phyloP scores from a whole-genome alignment of 2,888 invertebrate species.

The Drosophila macrothrix region DNA sequence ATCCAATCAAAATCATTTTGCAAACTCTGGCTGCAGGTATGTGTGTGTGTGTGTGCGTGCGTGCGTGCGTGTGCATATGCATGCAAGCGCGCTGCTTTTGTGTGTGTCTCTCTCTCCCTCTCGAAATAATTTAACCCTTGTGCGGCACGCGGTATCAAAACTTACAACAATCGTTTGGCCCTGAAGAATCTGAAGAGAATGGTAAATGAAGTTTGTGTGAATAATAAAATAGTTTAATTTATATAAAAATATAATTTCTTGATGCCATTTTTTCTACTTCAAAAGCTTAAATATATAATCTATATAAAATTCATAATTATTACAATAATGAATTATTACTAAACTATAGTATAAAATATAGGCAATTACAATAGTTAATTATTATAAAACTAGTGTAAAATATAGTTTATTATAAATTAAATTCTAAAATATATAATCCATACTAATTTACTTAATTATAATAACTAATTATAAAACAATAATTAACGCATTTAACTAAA shows the following conservation, averaged over 20 bases:
- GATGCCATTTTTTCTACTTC: neutral
- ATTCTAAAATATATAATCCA: neutral
- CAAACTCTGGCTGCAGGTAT: constrained; percentile 5
- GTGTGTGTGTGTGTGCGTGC: neutral
- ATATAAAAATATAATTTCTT: neutral
- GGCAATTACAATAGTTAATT: neutral
- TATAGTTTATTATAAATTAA: neutral
- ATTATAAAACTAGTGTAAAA: neutral
- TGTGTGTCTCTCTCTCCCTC: constrained; percentile 2
- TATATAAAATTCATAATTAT: neutral
- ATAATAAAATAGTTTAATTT: neutral
- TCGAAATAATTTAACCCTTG: constrained; percentile 47
- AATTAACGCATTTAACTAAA: neutral
- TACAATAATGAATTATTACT: neutral
- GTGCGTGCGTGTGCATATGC: neutral
- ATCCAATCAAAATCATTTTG: constrained; percentile 46
- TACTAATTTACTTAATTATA: neutral
- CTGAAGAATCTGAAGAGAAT: neutral
- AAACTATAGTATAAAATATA: too few species aligned
- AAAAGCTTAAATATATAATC: too few species aligned
- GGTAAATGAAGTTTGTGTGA: neutral
- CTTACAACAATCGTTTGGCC: neutral
- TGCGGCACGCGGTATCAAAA: constrained; percentile 12
- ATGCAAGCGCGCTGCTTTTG: neutral
- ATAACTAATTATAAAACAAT: neutral